Evolutionary conservation across 2,113 vertebrate genomes (phyloP).

Genomic region (Colistium nudipinnis): DNA sequence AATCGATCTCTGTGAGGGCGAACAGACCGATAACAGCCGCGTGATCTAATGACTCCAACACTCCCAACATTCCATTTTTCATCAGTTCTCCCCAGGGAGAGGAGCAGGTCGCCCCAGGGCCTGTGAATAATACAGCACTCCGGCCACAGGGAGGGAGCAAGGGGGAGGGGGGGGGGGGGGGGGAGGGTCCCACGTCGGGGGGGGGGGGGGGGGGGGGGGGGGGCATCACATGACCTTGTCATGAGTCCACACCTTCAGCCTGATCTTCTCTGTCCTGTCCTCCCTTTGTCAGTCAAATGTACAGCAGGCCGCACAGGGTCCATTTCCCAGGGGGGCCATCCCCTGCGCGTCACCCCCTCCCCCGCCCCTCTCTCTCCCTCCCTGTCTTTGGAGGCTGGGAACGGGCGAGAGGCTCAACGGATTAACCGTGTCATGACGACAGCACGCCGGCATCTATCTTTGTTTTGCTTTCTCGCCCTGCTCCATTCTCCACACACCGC

Average conservation of each 20-base stretch:
- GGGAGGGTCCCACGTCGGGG: not conserved
- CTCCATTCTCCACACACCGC: constrained; percentile 48
- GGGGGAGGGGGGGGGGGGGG: constrained; percentile 8
- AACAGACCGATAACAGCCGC: not conserved
- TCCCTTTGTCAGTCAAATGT: constrained; percentile 1
- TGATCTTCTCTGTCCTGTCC: constrained; percentile 1
- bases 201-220: constrained; percentile 6
- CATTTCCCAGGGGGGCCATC: constrained; percentile 36
- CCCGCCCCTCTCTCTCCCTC: not conserved
- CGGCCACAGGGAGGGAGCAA: constrained; percentile 6
- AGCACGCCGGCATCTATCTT: constrained; percentile 71
- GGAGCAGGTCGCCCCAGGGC: not conserved
- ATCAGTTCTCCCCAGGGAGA: constrained; percentile 6
- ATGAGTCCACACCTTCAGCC: constrained; percentile 3
- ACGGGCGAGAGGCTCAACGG: constrained; percentile 49
- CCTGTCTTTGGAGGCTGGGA: constrained; percentile 23
- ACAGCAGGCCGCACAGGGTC: not conserved
- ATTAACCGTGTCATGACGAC: constrained; percentile 74
- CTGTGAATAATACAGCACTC: constrained; percentile 28
- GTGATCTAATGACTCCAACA: constrained; percentile 2
- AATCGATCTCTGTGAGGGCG: not conserved
- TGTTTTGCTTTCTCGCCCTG: constrained; percentile 48
- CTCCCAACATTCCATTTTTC: constrained; percentile 15
- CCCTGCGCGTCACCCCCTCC: constrained; percentile 1
- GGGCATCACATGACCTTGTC: constrained; percentile 2